phyloP scores from a whole-genome alignment of 2,797 vertebrate genomes.

The Harpagifer antarcticus region DNA sequence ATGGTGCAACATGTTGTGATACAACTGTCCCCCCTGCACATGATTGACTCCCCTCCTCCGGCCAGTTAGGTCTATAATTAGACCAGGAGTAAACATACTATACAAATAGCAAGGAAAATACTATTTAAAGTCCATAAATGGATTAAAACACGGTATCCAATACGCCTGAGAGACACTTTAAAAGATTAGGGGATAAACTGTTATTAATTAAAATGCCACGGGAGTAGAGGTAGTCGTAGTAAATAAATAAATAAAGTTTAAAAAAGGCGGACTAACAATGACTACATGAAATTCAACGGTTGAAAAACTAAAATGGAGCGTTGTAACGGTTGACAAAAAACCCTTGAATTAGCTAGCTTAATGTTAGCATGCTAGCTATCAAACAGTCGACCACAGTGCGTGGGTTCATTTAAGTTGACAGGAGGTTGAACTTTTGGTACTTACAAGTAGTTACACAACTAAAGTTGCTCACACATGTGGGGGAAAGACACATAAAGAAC shows the following conservation, averaged over 20 bases:
- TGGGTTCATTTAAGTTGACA: neutral
- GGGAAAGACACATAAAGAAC: neutral
- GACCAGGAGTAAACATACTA: slow-evolving; percentile 55
- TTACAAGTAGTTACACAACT: neutral
- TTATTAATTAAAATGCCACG: neutral
- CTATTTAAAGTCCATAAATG: slow-evolving; percentile 7
- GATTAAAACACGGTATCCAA: slow-evolving; percentile 10
- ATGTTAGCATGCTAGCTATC: neutral
- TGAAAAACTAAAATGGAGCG: neutral
- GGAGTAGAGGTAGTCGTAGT: neutral
- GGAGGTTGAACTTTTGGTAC: neutral
- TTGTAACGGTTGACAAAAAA: neutral
- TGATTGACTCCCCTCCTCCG: slow-evolving; percentile 28
- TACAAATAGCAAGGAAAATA: slow-evolving; percentile 56
- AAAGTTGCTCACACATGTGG: neutral
- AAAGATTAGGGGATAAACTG: neutral
- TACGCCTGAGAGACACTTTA: neutral
- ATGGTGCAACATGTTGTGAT: slow-evolving; percentile 7
- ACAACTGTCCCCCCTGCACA: neutral
- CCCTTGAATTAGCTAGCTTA: neutral
- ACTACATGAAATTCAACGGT: neutral
- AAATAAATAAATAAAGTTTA: too few species aligned
- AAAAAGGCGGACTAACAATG: neutral
- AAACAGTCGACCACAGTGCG: accelerated
- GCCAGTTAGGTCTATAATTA: slow-evolving; percentile 48